Evolutionary conservation across 2,113 vertebrate species (phyloP).

Genomic region (Hypocryptadius cinnamomeus): DNA sequence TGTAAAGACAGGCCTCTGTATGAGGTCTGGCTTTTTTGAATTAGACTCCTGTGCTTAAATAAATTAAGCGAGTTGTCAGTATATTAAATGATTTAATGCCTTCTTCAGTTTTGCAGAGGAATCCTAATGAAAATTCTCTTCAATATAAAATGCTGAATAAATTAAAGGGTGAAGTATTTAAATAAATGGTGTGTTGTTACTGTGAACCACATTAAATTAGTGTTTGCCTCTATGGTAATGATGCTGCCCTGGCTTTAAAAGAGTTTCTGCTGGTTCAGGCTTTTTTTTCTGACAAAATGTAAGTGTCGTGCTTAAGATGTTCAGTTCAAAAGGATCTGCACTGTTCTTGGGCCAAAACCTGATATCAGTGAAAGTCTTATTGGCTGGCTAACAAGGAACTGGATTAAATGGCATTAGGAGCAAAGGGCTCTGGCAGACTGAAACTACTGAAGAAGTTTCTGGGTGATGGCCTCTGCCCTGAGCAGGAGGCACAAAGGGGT

Average conservation of each 20-base stretch:
- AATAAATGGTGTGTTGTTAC: constrained; percentile 33
- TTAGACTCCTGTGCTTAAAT: constrained; percentile 48
- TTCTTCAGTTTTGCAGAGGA: constrained; percentile 19
- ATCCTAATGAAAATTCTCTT: constrained; percentile 54
- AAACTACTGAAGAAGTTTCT: neutral
- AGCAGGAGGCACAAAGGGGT: neutral
- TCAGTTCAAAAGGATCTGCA: neutral
- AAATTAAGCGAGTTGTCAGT: constrained; percentile 46
- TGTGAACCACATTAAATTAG: constrained; percentile 11
- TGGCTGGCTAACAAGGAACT: neutral
- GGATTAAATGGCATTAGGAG: neutral
- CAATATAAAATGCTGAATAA: constrained; percentile 48
- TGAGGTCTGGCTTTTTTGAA: constrained; percentile 22
- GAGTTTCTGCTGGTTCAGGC: constrained; percentile 10
- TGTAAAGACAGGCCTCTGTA: neutral
- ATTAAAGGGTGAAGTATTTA: constrained; percentile 50
- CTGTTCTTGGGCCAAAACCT: neutral
- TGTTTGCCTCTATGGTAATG: constrained; percentile 26
- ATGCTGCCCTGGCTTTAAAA: constrained; percentile 2
- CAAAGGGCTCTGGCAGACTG: neutral
- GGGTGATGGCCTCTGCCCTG: neutral
- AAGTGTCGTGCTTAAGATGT: neutral
- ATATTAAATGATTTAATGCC: constrained; percentile 59
- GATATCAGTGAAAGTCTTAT: neutral
- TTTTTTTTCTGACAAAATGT: neutral